phyloP scores from a whole-genome alignment of 2,797 vertebrate genomes.

The Acridotheres tristis region DNA sequence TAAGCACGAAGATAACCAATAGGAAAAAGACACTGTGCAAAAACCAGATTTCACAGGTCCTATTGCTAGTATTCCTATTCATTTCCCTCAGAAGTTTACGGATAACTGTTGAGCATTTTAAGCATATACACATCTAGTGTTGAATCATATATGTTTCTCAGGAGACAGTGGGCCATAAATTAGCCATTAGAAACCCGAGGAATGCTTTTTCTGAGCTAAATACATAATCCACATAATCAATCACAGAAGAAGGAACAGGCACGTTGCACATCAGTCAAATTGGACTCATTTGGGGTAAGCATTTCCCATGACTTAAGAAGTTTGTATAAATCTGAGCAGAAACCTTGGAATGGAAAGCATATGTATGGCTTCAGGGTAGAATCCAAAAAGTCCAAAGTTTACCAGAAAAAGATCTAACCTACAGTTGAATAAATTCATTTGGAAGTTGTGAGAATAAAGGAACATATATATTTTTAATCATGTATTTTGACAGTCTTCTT shows the following conservation, averaged over 20 bases:
- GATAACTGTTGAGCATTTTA: background rate
- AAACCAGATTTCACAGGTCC: background rate
- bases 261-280: background rate
- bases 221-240: background rate
- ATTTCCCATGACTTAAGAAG: background rate
- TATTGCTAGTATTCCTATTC: background rate
- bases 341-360: background rate
- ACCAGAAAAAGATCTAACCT: background rate
- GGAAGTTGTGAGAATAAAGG: background rate
- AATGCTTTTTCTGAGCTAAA: background rate
- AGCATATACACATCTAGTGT: background rate
- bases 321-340: background rate
- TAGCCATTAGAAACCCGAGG: background rate
- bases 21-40: background rate
- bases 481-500: background rate
- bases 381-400: background rate
- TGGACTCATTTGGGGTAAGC: background rate
- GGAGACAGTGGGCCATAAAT: background rate
- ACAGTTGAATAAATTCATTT: background rate
- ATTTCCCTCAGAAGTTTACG: background rate
- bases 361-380: background rate
- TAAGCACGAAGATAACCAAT: background rate
- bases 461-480: background rate
- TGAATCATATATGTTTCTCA: background rate
- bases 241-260: fast-evolving